A percentile compares a stretch with the other conserved stretches of the same genome.
These are phyloP conservation scores for Paradisaea rubra DNA, from an alignment of 2,113 vertebrate genomes.

Conservation along the genomic window DNA sequence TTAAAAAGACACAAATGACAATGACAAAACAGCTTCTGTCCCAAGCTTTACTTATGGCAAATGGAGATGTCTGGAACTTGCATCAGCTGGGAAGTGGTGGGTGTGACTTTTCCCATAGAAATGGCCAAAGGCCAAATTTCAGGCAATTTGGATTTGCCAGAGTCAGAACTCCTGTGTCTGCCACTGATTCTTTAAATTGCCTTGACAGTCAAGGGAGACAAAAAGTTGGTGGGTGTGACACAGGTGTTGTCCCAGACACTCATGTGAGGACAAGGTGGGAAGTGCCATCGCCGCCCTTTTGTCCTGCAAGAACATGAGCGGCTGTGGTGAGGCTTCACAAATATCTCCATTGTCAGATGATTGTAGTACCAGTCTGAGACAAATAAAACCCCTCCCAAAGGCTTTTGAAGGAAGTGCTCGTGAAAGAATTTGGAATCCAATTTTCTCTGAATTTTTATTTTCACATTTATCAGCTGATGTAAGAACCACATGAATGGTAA, in stretches of 20 bases:
- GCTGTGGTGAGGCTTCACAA: neutral
- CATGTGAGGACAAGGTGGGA: neutral
- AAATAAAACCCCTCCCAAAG: neutral
- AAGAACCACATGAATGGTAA: neutral
- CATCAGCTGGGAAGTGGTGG: neutral
- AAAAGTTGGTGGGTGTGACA: neutral
- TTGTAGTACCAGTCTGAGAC: too few species aligned
- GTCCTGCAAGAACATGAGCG: neutral
- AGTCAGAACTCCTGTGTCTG: neutral
- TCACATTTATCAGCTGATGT: accelerated
- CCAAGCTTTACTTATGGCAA: neutral
- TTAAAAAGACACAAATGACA: neutral
- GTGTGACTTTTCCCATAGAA: neutral
- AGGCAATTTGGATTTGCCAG: neutral
- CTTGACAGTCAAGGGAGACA: neutral
- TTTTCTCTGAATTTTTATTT: neutral
- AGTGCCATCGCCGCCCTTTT: neutral
- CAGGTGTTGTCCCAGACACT: too few species aligned
- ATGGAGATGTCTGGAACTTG: neutral
- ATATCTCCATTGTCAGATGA: neutral
- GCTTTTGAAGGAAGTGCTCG: neutral
- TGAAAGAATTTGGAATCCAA: neutral
- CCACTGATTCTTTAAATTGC: neutral
- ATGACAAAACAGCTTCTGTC: neutral
- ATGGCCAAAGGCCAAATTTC: neutral